Evolutionary conservation across 2,888 invertebrate species (phyloP).

Genomic region (Melikaiella ostensackeni): DNA sequence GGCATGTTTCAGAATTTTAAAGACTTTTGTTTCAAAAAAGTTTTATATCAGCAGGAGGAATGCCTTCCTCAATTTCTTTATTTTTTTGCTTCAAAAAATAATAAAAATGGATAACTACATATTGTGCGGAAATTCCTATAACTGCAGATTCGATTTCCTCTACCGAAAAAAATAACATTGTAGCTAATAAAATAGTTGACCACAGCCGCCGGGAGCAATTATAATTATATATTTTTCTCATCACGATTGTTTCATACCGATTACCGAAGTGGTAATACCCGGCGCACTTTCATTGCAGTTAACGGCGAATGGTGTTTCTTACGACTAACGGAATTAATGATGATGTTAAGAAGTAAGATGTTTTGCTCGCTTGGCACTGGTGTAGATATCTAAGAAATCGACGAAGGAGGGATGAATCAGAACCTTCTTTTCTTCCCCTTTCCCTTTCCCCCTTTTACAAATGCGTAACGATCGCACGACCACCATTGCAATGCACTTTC

Average conservation of each 20-base stretch:
- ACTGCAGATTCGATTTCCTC: not conserved
- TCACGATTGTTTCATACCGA: slow-evolving; percentile 26
- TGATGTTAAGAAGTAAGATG: slow-evolving; percentile 2
- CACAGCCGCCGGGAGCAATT: not conserved
- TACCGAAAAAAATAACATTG: not conserved
- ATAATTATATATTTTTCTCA: slow-evolving; percentile 18
- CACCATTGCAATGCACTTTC: slow-evolving; percentile 73
- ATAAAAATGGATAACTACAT: too few relatives aligned
- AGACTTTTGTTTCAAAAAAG: too few relatives aligned
- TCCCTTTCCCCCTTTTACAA: slow-evolving; percentile 15
- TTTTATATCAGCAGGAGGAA: too few relatives aligned
- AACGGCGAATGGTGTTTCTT: not conserved
- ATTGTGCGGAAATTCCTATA: too few relatives aligned
- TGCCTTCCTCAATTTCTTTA: not conserved
- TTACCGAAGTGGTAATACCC: slow-evolving; percentile 8
- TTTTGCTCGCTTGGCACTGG: slow-evolving; percentile 11
- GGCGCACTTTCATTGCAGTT: slow-evolving; percentile 8
- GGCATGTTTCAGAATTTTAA: too few relatives aligned
- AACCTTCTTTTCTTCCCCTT: not conserved
- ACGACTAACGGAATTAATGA: not conserved
- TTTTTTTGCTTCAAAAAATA: not conserved
- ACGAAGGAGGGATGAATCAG: not conserved
- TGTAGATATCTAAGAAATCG: not conserved
- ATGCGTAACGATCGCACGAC: slow-evolving; percentile 36
- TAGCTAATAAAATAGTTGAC: not conserved